Percentiles rank a stretch among this genome's conserved stretches.
Evolutionary conservation across 2,113 vertebrate species (phyloP).

Genomic region (Scomber scombrus): DNA sequence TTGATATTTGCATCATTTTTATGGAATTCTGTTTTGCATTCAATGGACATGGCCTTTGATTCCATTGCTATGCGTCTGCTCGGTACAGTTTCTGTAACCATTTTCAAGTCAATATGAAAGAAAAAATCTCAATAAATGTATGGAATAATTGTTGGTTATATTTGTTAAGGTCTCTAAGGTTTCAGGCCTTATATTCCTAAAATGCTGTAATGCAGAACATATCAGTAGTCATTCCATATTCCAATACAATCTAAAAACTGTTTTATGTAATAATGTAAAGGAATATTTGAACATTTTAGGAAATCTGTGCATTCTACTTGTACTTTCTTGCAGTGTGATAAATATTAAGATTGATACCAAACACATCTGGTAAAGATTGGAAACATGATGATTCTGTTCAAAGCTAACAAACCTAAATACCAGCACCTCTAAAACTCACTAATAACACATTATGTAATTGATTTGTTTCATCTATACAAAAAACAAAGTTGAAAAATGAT

Average conservation of each 20-base stretch:
- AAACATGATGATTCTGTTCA: too few species aligned
- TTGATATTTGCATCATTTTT: slow-evolving; percentile 81
- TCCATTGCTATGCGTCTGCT: slow-evolving; percentile 81
- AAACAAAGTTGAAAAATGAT: too few species aligned
- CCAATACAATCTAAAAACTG: background rate
- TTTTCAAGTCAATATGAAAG: slow-evolving; percentile 79
- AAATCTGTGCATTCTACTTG: too few species aligned
- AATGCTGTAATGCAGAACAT: background rate
- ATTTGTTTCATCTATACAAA: too few species aligned
- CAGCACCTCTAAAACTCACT: too few species aligned
- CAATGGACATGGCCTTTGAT: slow-evolving; percentile 77
- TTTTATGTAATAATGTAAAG: background rate
- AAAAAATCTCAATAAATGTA: slow-evolving; percentile 82
- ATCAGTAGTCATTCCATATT: background rate
- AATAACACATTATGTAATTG: too few species aligned
- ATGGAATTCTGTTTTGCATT: slow-evolving; percentile 79
- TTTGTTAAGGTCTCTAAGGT: slow-evolving; percentile 13
- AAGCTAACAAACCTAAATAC: too few species aligned
- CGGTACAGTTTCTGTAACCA: slow-evolving; percentile 81
- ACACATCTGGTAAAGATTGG: too few species aligned
- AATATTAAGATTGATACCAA: too few species aligned
- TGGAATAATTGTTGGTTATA: slow-evolving; percentile 63
- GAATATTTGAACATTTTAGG: background rate
- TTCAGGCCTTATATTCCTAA: background rate
- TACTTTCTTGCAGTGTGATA: too few species aligned